Evolutionary conservation across 2,797 vertebrate species (phyloP), one percentile per base, ranked within the genome.

Genomic region (Adrianichthys oophorus): DNA sequence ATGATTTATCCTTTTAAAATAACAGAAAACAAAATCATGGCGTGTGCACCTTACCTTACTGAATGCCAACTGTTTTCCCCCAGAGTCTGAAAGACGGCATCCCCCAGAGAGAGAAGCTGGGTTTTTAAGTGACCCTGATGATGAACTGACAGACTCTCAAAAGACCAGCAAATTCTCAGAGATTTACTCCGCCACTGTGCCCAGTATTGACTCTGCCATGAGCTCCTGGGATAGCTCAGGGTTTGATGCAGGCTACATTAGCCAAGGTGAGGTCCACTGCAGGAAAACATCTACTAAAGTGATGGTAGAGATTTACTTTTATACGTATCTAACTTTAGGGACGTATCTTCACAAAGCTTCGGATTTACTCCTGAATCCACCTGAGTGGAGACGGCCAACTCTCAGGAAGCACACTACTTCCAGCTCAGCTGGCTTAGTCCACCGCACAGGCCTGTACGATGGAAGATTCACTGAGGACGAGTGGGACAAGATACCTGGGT

Each of bases 181-280:
- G 70, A 89, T 93, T n/a, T 95, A 93, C 65, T 94, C 94, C 0
- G 89, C 94, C 46, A 91, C 94, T 3, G 90, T 96, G 56, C 94
- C 95, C 42, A 98, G 96, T 0, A 86, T 96, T 76, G 98, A 98
- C 84, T 98, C 95, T 0, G 95, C 96, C 10, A 88, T 98, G 91
- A 97, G 97, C 74, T 98, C 96, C 18, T 99, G 98, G 97, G 95
- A 96, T 47, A 92, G 96, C 72, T 95, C 94, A 0, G 95, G 92
- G 56, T 92, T 95, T 1, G 96, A 98, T 5, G 86, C 91, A 0
- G 93, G 93, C 24, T 98, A 95, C 64, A 88, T 93, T 67, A 96
- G 92, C 76, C 93, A 95, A 92, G 95, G 97, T 98, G 81, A 89
- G 87, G 21, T n/a, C 51, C 7, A 0, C 14, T 16, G 10, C 3